phyloP scores from a whole-genome alignment of 2,113 vertebrate species.

The Antennarius striatus region DNA sequence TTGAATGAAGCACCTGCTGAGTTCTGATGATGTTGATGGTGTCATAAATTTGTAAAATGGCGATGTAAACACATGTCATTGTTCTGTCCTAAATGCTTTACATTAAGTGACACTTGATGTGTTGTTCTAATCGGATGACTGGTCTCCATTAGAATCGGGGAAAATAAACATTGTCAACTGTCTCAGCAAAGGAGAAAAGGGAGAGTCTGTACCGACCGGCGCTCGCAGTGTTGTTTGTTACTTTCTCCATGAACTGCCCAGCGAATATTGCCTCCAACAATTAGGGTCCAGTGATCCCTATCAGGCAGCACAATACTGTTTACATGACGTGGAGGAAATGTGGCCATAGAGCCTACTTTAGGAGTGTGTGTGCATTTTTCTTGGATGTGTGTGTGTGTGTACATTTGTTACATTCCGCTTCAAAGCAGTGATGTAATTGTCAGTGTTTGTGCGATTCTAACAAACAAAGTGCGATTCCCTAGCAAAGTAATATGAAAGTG shows the following conservation, averaged over 20 bases:
- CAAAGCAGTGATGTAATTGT: no score
- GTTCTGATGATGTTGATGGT: no score
- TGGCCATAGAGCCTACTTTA: constrained; percentile 71
- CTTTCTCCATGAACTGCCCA: constrained; percentile 78
- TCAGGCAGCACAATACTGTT: constrained; percentile 81
- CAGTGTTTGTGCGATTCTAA: no score
- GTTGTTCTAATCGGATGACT: constrained; percentile 20
- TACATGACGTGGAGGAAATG: constrained; percentile 74
- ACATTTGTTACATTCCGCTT: neutral
- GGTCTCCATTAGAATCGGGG: constrained; percentile 38
- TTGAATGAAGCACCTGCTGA: no score
- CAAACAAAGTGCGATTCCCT: no score
- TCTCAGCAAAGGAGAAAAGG: constrained; percentile 28
- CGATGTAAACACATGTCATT: no score
- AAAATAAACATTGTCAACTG: constrained; percentile 59
- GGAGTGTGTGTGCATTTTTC: constrained; percentile 59
- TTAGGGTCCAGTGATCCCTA: constrained; percentile 78
- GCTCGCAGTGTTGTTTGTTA: constrained; percentile 75
- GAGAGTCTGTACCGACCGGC: constrained; percentile 42
- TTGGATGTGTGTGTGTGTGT: constrained; percentile 24
- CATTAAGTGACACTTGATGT: no score
- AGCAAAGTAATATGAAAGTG: neutral
- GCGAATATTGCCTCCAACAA: constrained; percentile 79
- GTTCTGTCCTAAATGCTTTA: no score
- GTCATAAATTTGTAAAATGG: no score